phyloP scores from a whole-genome alignment of 2,797 vertebrate genomes.

The Chelon auratus region DNA sequence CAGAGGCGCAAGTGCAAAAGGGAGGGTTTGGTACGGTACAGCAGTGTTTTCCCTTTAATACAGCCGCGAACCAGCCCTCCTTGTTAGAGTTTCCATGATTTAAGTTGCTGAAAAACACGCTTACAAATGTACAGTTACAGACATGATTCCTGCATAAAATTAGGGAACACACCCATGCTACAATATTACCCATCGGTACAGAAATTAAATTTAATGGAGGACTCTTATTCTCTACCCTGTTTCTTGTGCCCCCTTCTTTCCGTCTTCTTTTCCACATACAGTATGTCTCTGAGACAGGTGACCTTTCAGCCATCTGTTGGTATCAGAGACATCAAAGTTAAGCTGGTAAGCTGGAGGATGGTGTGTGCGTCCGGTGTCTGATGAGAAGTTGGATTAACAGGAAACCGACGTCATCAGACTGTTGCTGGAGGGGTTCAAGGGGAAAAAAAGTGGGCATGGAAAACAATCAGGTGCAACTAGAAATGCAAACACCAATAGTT shows the following conservation, averaged over 20 bases:
- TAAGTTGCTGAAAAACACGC: background rate
- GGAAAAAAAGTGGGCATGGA: background rate
- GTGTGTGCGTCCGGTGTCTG: slow-evolving; percentile 9
- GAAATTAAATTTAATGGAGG: background rate
- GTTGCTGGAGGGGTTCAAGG: background rate
- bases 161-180: background rate
- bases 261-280: slow-evolving; percentile 32
- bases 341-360: slow-evolving; percentile 19
- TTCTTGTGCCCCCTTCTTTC: background rate
- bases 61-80: background rate
- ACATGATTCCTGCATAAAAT: background rate
- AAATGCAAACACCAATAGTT: background rate
- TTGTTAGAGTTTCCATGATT: background rate
- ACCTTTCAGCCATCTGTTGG: slow-evolving; percentile 52
- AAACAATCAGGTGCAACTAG: background rate
- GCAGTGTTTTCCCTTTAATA: background rate
- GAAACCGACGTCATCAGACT: slow-evolving; percentile 6
- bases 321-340: slow-evolving; percentile 50
- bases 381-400: slow-evolving; percentile 32
- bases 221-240: background rate
- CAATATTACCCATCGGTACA: background rate
- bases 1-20: background rate
- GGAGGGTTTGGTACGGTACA: background rate
- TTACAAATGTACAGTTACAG: background rate
- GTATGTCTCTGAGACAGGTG: slow-evolving; percentile 35